A percentile compares a stretch with the other conserved stretches of the same genome.
These are phyloP conservation scores for Chlamydotis undulata DNA, from an alignment of 2,113 vertebrate genomes.

Conservation along the genomic window DNA sequence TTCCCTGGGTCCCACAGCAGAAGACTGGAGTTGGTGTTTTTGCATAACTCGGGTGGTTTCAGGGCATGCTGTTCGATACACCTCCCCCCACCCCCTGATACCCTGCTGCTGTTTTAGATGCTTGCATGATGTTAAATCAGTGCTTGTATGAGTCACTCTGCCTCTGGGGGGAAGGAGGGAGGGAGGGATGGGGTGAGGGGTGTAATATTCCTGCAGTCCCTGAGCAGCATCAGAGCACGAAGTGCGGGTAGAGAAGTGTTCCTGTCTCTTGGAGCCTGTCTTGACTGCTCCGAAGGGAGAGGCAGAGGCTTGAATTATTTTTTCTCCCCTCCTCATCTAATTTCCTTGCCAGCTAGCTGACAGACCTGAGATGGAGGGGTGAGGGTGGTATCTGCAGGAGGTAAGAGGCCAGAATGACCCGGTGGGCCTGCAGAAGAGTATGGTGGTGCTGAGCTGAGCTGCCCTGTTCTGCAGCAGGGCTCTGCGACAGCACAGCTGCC, in stretches of 20 bases:
- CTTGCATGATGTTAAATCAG: not conserved
- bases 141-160: not conserved
- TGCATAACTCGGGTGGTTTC: fast-evolving
- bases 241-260: not conserved
- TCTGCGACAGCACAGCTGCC: fast-evolving
- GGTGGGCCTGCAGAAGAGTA: fast-evolving
- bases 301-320: not conserved
- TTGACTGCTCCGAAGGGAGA: not conserved
- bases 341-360: not conserved
- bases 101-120: not conserved
- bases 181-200: not conserved
- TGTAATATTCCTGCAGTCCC: not conserved
- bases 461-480: not conserved
- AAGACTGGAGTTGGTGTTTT: not conserved
- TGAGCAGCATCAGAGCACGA: not conserved
- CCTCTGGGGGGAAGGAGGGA: not conserved
- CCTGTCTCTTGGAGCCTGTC: not conserved
- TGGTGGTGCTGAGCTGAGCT: not conserved
- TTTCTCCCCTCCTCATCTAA: not conserved
- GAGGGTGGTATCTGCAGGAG: not conserved
- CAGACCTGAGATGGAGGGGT: not conserved
- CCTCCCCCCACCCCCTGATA: too few relatives aligned
- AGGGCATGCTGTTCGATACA: fast-evolving
- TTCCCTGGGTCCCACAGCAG: not conserved
- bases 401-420: not conserved